Percentiles rank a stretch among this genome's conserved stretches.
phyloP scores from a whole-genome alignment of 2,888 invertebrate genomes.

The Limnephilus auricula region DNA sequence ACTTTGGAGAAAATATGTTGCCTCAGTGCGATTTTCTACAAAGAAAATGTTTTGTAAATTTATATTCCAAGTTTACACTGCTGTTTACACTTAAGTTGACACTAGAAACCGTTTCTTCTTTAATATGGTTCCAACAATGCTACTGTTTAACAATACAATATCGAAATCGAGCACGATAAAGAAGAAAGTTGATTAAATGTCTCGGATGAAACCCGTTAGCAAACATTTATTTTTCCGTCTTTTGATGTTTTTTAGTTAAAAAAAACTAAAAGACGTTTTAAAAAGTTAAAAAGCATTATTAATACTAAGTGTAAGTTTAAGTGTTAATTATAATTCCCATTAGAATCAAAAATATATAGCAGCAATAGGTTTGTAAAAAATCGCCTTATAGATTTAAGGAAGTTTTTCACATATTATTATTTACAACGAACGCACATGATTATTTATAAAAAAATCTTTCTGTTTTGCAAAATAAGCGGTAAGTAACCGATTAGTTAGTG shows the following conservation, averaged over 20 bases:
- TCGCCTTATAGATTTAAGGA: too few relatives aligned
- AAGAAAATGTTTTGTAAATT: not conserved
- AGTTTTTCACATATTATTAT: too few relatives aligned
- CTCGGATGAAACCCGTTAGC: not conserved
- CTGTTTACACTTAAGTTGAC: too few relatives aligned
- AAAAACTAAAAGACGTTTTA: too few relatives aligned
- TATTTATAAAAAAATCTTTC: too few relatives aligned
- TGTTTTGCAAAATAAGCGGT: too few relatives aligned
- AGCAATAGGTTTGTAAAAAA: too few relatives aligned
- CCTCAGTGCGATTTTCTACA: not conserved
- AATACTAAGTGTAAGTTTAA: not conserved
- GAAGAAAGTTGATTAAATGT: not conserved
- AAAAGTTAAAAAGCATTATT: not conserved
- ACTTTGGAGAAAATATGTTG: not conserved
- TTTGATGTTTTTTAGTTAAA: not conserved
- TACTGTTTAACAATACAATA: not conserved
- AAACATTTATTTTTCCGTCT: not conserved
- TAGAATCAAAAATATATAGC: too few relatives aligned
- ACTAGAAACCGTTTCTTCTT: not conserved
- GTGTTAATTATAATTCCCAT: too few relatives aligned
- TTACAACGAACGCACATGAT: too few relatives aligned
- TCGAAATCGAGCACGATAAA: not conserved
- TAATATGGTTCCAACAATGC: not conserved
- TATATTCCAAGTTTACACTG: not conserved
- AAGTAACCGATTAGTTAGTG: too few relatives aligned